Evolutionary conservation across 1,140 invertebrate species (phyloP).

Genomic region (Cecropterus lyciades): DNA sequence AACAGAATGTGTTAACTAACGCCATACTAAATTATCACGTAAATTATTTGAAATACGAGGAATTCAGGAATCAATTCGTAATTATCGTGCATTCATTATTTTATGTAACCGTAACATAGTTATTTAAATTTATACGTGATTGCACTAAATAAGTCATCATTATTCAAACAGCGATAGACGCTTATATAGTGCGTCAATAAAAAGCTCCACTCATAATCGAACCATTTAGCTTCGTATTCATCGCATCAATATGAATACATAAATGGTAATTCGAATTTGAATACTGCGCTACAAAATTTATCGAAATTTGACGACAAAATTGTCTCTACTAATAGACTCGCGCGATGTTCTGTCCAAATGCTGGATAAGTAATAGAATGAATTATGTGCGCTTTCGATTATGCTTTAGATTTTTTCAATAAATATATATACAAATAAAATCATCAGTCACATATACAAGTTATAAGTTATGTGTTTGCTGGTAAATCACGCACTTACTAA

Average conservation of each 20-base stretch:
- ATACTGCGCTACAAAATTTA: constrained; percentile 63
- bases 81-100: constrained; percentile 31
- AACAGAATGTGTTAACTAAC: no score
- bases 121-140: constrained; percentile 43
- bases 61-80: constrained; percentile 23
- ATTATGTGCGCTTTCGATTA: not conserved
- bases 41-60: not conserved
- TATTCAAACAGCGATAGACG: constrained; percentile 38
- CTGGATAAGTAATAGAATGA: constrained; percentile 21
- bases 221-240: constrained; percentile 64
- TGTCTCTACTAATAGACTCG: constrained; percentile 42
- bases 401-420: not conserved
- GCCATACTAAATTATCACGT: no score
- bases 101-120: constrained; percentile 37
- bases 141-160: constrained; percentile 47
- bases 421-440: no score
- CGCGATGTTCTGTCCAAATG: constrained; percentile 2
- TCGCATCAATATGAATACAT: constrained; percentile 64
- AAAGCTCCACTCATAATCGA: constrained; percentile 58
- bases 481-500: no score
- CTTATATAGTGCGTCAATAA: constrained; percentile 48
- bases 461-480: no score
- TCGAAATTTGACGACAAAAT: constrained; percentile 56
- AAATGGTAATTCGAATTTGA: constrained; percentile 68
- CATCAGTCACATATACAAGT: no score